Percentiles rank a stretch among this genome's conserved stretches.
phyloP scores from a whole-genome alignment of 2,888 invertebrate genomes.

The Dynastes hyllus region DNA sequence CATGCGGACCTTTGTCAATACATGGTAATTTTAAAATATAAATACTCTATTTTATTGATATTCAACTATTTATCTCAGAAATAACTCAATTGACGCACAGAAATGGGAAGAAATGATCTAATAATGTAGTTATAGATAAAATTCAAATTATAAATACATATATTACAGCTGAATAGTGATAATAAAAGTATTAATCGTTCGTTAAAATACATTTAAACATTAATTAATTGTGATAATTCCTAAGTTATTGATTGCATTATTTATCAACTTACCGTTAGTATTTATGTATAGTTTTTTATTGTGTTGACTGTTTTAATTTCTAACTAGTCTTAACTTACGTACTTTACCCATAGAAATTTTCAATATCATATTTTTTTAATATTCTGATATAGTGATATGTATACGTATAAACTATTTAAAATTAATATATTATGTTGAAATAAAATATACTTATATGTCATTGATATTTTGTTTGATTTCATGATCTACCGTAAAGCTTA shows the following conservation, averaged over 20 bases:
- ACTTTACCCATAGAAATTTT: neutral
- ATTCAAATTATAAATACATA: neutral
- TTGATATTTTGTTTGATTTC: neutral
- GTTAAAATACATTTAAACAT: neutral
- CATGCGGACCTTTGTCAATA: too few species aligned
- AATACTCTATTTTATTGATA: too few species aligned
- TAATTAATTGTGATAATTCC: constrained; percentile 28
- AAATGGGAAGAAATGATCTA: neutral
- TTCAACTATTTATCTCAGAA: too few species aligned
- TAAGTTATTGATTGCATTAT: constrained; percentile 21
- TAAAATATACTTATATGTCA: constrained; percentile 20
- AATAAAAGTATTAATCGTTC: constrained; percentile 29
- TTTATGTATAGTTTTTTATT: constrained; percentile 7
- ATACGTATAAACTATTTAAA: neutral
- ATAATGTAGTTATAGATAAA: neutral
- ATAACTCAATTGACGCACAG: constrained; percentile 3
- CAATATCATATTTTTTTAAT: too few species aligned
- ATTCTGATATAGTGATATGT: too few species aligned
- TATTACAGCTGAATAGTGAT: constrained; percentile 16
- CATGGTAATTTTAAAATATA: too few species aligned
- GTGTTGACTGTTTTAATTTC: neutral
- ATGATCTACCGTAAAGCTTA: too few species aligned
- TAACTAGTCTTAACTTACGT: constrained; percentile 6
- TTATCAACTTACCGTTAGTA: neutral
- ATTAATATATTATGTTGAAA: constrained; percentile 35